Evolutionary conservation across 2,797 vertebrate genomes (phyloP).

Genomic region (Muscicapa striata): DNA sequence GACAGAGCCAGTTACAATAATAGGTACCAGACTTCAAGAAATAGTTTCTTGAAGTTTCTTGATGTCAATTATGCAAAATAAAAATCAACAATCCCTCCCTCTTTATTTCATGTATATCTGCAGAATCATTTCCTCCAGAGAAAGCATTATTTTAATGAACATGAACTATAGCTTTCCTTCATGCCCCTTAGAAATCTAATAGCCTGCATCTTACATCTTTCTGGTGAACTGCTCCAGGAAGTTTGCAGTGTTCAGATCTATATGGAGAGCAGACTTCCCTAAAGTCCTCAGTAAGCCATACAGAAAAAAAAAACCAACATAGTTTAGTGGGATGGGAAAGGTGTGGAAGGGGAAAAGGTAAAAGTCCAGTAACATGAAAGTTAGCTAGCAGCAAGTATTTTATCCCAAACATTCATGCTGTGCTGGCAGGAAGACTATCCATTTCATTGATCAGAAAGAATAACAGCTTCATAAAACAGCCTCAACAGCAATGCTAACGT

Average conservation of each 20-base stretch:
- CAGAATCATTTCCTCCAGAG: background rate
- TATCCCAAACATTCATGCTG: background rate
- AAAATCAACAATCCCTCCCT: background rate
- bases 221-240: background rate
- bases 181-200: background rate
- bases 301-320: fast-evolving
- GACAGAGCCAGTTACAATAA: background rate
- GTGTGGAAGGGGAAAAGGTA: fast-evolving
- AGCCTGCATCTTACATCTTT: background rate
- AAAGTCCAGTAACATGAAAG: background rate
- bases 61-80: background rate
- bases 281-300: background rate
- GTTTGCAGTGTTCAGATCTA: background rate
- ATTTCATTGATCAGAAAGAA: background rate
- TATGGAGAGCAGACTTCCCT: background rate
- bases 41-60: background rate
- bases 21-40: background rate
- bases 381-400: background rate
- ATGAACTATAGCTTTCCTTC: background rate
- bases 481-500: background rate
- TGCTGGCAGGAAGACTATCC: background rate
- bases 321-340: background rate
- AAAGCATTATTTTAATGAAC: background rate
- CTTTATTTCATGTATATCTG: background rate
- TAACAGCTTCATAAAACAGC: background rate